These are phyloP conservation scores for Ictidomys tridecemlineatus DNA, from an alignment of 2,113 vertebrate species.

Conservation along the genomic window DNA sequence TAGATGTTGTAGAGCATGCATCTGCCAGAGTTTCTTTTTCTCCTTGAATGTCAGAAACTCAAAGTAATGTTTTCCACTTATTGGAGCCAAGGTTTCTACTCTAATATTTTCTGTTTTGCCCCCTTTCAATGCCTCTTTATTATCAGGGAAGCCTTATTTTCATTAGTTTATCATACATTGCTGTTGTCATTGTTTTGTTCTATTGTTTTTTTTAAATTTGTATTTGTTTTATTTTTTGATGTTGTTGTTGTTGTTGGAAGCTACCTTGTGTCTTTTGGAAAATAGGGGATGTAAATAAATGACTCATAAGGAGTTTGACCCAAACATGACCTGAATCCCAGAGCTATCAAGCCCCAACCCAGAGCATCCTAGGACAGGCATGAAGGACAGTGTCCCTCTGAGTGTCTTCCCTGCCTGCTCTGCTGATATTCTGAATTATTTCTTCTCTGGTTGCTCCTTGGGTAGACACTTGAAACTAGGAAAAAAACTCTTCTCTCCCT, in stretches of 20 bases:
- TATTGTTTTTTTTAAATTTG: no score
- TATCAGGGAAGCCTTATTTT: conserved; percentile 12
- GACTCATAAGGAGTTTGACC: neutral
- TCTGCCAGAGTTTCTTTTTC: neutral
- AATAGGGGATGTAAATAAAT: neutral
- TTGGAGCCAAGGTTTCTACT: neutral
- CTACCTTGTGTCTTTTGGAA: neutral
- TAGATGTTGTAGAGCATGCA: neutral
- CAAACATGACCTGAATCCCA: neutral
- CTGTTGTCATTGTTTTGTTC: neutral
- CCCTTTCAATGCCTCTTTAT: neutral
- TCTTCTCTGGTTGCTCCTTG: neutral
- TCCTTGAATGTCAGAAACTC: neutral
- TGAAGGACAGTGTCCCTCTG: neutral
- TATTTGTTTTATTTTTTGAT: neutral
- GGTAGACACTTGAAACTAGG: neutral
- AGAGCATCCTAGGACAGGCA: fast-evolving
- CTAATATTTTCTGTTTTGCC: neutral
- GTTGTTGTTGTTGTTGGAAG: neutral
- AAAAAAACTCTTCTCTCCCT: neutral
- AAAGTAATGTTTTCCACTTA: neutral
- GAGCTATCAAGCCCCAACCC: fast-evolving
- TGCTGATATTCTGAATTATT: neutral
- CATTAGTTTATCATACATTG: neutral
- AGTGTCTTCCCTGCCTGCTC: no score